Evolutionary conservation across 2,113 vertebrate species (phyloP).

Genomic region (Ptilonorhynchus violaceus): DNA sequence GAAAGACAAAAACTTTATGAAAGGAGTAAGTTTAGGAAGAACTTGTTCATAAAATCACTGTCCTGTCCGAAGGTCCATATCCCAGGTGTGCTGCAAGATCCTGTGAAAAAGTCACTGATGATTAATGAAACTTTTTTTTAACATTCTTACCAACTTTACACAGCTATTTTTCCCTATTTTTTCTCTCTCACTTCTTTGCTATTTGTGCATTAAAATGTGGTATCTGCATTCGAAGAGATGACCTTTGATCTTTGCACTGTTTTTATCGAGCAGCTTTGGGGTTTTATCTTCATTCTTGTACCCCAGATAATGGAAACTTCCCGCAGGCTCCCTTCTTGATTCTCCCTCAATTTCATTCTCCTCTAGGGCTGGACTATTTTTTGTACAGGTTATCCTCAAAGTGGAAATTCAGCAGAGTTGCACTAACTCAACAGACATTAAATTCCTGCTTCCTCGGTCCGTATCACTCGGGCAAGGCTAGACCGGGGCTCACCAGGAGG

Average conservation of each 20-base stretch:
- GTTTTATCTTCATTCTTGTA: background rate
- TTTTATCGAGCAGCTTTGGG: background rate
- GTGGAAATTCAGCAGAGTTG: background rate
- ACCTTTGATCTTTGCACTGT: background rate
- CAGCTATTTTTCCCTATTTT: background rate
- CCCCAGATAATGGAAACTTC: background rate
- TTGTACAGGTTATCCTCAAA: background rate
- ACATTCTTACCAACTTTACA: background rate
- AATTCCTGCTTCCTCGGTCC: background rate
- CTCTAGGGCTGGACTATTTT: background rate
- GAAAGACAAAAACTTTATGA: background rate
- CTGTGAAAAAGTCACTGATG: background rate
- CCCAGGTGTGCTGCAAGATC: background rate
- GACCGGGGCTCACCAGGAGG: background rate
- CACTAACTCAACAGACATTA: rapidly evolving
- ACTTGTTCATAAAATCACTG: background rate
- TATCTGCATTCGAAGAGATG: background rate
- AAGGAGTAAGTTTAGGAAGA: background rate
- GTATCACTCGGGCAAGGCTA: background rate
- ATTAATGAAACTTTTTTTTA: background rate
- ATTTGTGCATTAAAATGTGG: background rate
- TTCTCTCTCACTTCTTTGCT: background rate
- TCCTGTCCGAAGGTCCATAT: background rate
- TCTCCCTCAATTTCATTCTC: background rate
- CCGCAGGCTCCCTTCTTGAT: background rate